Evolutionary conservation across 2,797 vertebrate species (phyloP).

Genomic region (Clamator glandarius): DNA sequence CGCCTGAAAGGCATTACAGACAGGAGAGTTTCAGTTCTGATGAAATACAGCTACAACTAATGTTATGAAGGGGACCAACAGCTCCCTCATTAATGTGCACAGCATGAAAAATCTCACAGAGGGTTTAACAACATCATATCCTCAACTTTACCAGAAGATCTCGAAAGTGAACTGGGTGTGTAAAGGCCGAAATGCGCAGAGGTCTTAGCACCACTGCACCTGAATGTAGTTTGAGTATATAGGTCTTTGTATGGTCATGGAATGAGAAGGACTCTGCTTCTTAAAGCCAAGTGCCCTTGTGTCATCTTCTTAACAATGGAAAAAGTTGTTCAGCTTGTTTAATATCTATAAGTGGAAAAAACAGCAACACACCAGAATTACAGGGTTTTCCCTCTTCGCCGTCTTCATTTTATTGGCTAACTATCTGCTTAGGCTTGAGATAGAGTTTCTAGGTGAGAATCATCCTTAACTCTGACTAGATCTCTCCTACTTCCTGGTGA

Average conservation of each 20-base stretch:
- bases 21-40: background rate
- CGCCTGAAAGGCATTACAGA: background rate
- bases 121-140: background rate
- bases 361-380: background rate
- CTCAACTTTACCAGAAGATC: background rate
- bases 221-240: background rate
- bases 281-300: fast-evolving
- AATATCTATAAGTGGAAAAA: background rate
- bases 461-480: background rate
- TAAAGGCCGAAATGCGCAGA: background rate
- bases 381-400: background rate
- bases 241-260: fast-evolving
- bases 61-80: constrained; percentile 28
- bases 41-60: constrained; percentile 3
- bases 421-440: background rate
- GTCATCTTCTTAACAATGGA: background rate
- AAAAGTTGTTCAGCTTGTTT: fast-evolving
- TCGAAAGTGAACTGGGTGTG: background rate
- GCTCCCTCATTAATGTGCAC: constrained; percentile 10
- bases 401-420: background rate
- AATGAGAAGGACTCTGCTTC: background rate
- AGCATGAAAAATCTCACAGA: background rate
- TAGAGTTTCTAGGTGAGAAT: background rate
- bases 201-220: background rate
- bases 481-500: background rate